Percentiles rank a stretch among this genome's conserved stretches.
Evolutionary conservation across 1,140 invertebrate species (phyloP).

Genomic region (silkworm (Bombyx mori)): DNA sequence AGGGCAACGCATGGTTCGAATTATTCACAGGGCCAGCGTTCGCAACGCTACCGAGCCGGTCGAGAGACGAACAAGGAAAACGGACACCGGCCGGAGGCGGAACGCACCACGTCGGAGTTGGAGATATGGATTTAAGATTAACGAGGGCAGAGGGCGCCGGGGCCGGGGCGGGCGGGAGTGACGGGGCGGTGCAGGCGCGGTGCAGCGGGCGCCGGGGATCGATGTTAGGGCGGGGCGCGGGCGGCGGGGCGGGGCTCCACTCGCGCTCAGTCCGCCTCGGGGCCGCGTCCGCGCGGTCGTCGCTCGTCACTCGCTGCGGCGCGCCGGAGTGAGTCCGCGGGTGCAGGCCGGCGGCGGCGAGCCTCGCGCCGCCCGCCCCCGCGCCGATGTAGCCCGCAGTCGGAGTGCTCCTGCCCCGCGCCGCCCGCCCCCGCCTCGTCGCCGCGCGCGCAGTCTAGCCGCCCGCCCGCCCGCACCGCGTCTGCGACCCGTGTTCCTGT

Average conservation of each 20-base stretch:
- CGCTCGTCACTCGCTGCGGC: slow-evolving; percentile 39
- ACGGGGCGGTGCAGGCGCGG: slow-evolving; percentile 45
- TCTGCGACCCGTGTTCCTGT: slow-evolving; percentile 81
- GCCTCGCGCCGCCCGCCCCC: slow-evolving; percentile 51
- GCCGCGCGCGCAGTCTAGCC: slow-evolving; percentile 23
- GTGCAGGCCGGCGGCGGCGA: slow-evolving; percentile 53
- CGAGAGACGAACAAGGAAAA: slow-evolving; percentile 5
- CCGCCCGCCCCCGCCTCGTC: slow-evolving; percentile 25
- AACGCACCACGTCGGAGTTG: slow-evolving; percentile 29
- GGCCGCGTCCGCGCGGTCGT: slow-evolving; percentile 54
- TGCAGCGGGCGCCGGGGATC: slow-evolving; percentile 35
- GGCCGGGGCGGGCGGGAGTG: slow-evolving; percentile 39
- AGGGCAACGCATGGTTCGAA: no score
- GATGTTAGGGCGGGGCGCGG: slow-evolving; percentile 47
- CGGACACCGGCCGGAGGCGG: slow-evolving; percentile 21
- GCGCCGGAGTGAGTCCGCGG: slow-evolving; percentile 47
- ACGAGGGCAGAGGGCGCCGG: slow-evolving; percentile 44
- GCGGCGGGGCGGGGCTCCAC: slow-evolving; percentile 26
- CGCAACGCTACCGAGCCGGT: neutral
- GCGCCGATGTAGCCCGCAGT: slow-evolving; percentile 39
- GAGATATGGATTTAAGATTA: slow-evolving; percentile 68
- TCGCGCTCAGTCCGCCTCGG: slow-evolving; percentile 46
- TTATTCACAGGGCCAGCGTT: no score
- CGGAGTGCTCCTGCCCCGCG: slow-evolving; percentile 26
- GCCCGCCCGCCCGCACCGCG: slow-evolving; percentile 33